Conservation (phyloP, 2,797 vertebrate genomes). For the Arrhamphus sclerolepis region DNA sequence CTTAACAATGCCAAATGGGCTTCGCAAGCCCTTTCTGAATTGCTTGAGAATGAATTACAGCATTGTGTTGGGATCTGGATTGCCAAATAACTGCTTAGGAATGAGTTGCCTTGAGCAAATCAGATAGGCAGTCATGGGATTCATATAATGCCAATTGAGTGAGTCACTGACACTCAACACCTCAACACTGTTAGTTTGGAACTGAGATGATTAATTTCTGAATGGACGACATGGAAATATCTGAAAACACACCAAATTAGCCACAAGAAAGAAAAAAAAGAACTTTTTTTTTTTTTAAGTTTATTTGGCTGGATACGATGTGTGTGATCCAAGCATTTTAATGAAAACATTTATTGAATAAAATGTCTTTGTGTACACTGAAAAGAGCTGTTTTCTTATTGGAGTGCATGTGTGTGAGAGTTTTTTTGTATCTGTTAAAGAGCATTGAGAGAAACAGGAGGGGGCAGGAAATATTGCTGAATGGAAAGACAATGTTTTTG, state of each 20-base stretch:
- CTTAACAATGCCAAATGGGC: slow-evolving; percentile 50
- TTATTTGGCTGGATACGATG: slow-evolving; percentile 29
- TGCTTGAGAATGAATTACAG: slow-evolving; percentile 65
- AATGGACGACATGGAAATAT: slow-evolving; percentile 37
- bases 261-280: slow-evolving; percentile 27
- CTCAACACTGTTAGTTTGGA: slow-evolving; percentile 42
- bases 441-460: slow-evolving; percentile 69
- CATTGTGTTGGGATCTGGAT: slow-evolving; percentile 68
- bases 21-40: slow-evolving; percentile 46
- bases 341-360: slow-evolving; percentile 58
- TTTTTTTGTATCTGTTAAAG: slow-evolving; percentile 64
- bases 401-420: slow-evolving; percentile 18
- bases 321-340: slow-evolving; percentile 42
- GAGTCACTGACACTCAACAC: slow-evolving; percentile 73
- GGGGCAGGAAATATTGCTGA: slow-evolving; percentile 74
- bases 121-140: slow-evolving; percentile 60
- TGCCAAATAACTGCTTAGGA: slow-evolving; percentile 73
- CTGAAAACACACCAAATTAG: slow-evolving; percentile 31
- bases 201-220: slow-evolving; percentile 51
- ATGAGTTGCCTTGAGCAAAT: slow-evolving; percentile 77
- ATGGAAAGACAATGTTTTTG: slow-evolving; percentile 62
- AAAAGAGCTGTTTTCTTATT: slow-evolving; percentile 35
- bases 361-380: slow-evolving; percentile 53
- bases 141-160: slow-evolving; percentile 54
- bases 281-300: slow-evolving; percentile 2